A percentile compares a stretch with the other conserved stretches of the same genome.
phyloP scores from a whole-genome alignment of 1,140 invertebrate species.

The Hyles euphorbiae region DNA sequence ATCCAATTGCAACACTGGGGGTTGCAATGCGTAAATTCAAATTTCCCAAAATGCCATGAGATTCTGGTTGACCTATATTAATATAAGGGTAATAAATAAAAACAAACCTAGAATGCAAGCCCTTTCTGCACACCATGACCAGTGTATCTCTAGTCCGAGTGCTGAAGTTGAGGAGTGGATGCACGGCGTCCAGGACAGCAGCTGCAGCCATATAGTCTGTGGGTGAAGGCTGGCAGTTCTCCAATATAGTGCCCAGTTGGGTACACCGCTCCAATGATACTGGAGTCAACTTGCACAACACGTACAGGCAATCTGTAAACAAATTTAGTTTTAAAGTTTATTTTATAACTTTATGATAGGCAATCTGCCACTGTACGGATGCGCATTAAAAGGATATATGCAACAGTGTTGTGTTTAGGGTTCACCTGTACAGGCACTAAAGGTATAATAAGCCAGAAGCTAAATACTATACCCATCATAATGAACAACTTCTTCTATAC shows the following conservation, averaged over 20 bases:
- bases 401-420: too few species aligned
- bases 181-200: constrained; percentile 40
- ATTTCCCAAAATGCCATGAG: too few species aligned
- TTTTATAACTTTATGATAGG: too few species aligned
- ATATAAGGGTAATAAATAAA: not conserved
- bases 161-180: constrained; percentile 54
- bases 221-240: constrained; percentile 38
- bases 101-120: constrained; percentile 46
- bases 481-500: too few species aligned
- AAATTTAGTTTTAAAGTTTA: not conserved
- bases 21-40: too few species aligned
- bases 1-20: too few species aligned
- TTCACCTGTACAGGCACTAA: too few species aligned
- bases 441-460: too few species aligned
- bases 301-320: constrained; percentile 47
- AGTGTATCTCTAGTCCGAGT: constrained; percentile 43
- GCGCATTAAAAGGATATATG: too few species aligned
- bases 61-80: too few species aligned
- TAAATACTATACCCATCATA: too few species aligned
- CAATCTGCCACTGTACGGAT: too few species aligned
- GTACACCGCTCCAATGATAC: constrained; percentile 45
- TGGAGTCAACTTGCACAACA: constrained; percentile 51
- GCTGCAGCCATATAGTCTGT: constrained; percentile 31
- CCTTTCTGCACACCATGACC: constrained; percentile 58
- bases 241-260: constrained; percentile 35